Evolutionary conservation across 2,888 invertebrate species (phyloP).

Genomic region (Auanema sp.): DNA sequence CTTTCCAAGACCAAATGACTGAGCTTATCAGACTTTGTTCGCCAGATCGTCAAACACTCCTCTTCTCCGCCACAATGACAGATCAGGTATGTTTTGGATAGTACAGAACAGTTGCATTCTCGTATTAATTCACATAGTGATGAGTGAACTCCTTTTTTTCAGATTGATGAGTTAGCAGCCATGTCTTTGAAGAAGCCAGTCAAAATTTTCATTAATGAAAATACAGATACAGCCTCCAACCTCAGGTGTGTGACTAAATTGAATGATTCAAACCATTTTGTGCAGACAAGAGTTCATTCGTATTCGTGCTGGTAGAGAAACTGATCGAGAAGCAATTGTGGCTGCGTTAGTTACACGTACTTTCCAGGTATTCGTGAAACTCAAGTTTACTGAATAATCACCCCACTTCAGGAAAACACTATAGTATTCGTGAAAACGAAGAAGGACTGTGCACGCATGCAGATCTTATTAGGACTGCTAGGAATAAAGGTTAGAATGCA

Average conservation of each 20-base stretch:
- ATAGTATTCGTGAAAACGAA: constrained; percentile 95
- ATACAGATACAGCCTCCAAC: constrained; percentile 91
- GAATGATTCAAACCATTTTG: neutral
- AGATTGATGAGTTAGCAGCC: constrained; percentile 82
- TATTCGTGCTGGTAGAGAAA: constrained; percentile 71
- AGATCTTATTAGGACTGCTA: constrained; percentile 85
- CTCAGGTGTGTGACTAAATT: constrained; percentile 69
- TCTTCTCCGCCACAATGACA: constrained; percentile 99
- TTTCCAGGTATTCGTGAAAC: constrained; percentile 21
- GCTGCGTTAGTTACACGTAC: constrained; percentile 55
- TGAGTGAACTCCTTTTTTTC: constrained; percentile 11
- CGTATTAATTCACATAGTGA: neutral
- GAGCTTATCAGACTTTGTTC: constrained; percentile 92
- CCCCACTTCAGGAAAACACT: constrained; percentile 32
- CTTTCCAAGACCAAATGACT: constrained; percentile 98
- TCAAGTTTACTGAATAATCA: neutral
- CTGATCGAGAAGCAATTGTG: constrained; percentile 84
- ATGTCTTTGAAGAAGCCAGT: constrained; percentile 90
- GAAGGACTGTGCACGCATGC: constrained; percentile 88
- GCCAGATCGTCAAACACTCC: constrained; percentile 86
- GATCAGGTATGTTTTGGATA: constrained; percentile 75
- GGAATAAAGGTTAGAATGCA: constrained; percentile 74
- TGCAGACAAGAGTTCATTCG: constrained; percentile 83
- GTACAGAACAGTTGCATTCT: neutral
- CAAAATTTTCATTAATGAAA: constrained; percentile 91